Base-by-base conservation (phyloP, 1,140 invertebrate species). In the Venustaconcha ellipsiformis region DNA sequence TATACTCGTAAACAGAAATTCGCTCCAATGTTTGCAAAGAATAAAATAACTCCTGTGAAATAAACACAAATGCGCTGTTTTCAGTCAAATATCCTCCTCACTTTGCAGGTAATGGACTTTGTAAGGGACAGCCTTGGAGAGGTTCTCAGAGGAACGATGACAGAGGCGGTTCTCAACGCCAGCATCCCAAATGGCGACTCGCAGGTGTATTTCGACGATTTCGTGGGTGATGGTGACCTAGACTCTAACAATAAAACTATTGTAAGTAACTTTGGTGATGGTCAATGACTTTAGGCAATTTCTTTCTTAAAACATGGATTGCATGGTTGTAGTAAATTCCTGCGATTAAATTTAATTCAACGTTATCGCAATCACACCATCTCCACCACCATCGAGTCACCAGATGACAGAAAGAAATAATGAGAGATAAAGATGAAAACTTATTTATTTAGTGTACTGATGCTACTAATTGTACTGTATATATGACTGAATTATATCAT, bases 211-310 rank as follows among this genome's bases (percentile, higher is more conserved):
- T 84, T 78, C 72, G 80, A 84, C 55, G 84, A 86, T 74, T 86
- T 86, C 64, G 71, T 86, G 23, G 84, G 84, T 1, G 77, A 84
- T 23, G 84, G 78, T 26, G 84, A 86, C 68, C 20, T 78, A 8
- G 78, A 83, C 57, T 60, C 63, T 55, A 73, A 79, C 30, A 76
- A 77, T 63, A 79, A 78, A 23, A 73, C 70, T 14, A 68, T 75
- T 58, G 83, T 84, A 76, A 78, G 71, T 71, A 57, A 18, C n/a
- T 57, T 60, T 13, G 57, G 30, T 74, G 48, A 30, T 65, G 17
- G 12, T 65, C 30, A n/a, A 48, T 48, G 37, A 48, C 11, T 65
- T 65, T 65, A 30, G 3, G 20, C 1, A 23, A 15, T 23, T 26
- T 20, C 4, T 12, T 18, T 20, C 14, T 6, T 15, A 30, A 26